These are phyloP conservation scores for Drosophila nigritarsus DNA, from an alignment of 2,888 invertebrate species.

Conservation along the genomic window DNA sequence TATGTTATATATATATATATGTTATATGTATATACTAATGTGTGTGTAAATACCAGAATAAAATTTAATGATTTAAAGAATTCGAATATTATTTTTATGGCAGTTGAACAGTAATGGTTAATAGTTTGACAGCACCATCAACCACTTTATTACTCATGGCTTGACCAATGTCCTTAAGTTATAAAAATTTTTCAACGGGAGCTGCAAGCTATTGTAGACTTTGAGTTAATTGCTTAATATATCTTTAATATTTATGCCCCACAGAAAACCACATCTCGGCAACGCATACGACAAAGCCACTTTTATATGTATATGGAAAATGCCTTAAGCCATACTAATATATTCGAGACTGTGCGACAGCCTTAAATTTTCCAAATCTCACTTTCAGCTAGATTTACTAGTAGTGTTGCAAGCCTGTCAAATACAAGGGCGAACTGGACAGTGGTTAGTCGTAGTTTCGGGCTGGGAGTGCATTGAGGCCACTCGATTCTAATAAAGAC, in stretches of 20 bases:
- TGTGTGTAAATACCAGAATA: not conserved
- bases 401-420: conserved; percentile 19
- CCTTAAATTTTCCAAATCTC: conserved; percentile 44
- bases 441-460: conserved; percentile 1
- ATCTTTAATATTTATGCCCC: not conserved
- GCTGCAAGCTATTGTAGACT: no score
- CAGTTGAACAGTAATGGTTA: not conserved
- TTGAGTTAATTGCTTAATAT: conserved; percentile 8
- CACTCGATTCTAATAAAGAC: conserved; percentile 56
- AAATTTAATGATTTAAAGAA: conserved; percentile 38
- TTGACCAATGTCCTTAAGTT: not conserved
- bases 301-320: conserved; percentile 6
- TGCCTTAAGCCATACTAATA: conserved; percentile 19
- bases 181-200: not conserved
- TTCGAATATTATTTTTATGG: not conserved
- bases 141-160: not conserved
- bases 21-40: not conserved
- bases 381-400: conserved; percentile 44
- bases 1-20: not conserved
- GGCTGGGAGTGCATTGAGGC: conserved; percentile 21
- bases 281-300: conserved; percentile 16
- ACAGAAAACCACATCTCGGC: not conserved
- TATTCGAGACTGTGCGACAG: conserved; percentile 13
- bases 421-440: not conserved
- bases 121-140: not conserved